Evolutionary conservation across 2,888 invertebrate species (phyloP), one percentile per base, ranked within the genome.

Genomic region (Ceriagrion tenellum): DNA sequence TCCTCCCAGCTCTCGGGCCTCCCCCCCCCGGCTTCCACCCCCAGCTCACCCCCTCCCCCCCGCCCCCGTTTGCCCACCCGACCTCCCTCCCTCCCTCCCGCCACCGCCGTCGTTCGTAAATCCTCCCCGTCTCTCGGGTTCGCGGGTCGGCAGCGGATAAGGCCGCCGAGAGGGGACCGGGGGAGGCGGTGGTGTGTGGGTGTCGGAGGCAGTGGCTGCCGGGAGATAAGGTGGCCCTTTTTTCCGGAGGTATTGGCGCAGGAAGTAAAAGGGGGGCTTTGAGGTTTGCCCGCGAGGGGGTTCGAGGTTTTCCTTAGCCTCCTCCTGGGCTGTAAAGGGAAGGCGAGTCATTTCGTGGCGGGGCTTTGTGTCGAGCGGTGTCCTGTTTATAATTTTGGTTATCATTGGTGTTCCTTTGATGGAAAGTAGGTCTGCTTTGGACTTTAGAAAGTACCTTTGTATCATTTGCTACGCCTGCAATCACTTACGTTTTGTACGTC

Each of bases 241-340:
- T 81, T 81, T 81, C 81, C 35, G 35, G 81, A 81, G 81, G 81
- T 35, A 81, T 81, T 81, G 81, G 81, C 35, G 81, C 81, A 81
- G 35, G 81, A 81, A 81, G 40, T 20, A 16, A 63, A 59, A 30
- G 93, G 69, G n/a, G 47, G 40, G 35, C 91, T 63, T 91, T 30
- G 40, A 26, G 63, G 63, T 59, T 35, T 59, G 4, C 18, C 20
- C 56, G 35, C 40, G 91, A 91, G 35, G 59, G 30, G 30, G 59
- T 59, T 59, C 12, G 26, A 59, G 59, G 55, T 55, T 30, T 56
- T 4, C 18, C 18, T 56, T 26, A 2, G 4, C 16, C 59, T 56
- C 56, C 12, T 12, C 12, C 56, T 20, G 1, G 59, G 59, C 59
- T 20, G 59, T 59, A 59, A 59, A 59, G 59, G 59, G 59, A 59